Evolutionary conservation across 2,797 vertebrate genomes (phyloP).

Genomic region (Macrochelys suwanniensis): DNA sequence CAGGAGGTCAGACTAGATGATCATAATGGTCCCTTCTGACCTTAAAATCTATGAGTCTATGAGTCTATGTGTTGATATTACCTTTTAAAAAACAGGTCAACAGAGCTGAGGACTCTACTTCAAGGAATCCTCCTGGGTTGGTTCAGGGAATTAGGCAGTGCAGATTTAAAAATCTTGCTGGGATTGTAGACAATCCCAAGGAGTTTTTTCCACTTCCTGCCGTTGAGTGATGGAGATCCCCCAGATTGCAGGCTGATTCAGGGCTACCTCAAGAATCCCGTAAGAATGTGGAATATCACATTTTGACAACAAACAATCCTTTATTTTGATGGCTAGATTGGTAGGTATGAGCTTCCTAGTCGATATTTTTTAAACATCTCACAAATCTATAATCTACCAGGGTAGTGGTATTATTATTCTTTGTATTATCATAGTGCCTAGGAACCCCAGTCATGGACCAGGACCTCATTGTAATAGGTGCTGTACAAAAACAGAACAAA

Average conservation of each 20-base stretch:
- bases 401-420: no score
- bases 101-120: constrained; percentile 78
- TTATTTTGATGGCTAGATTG: background rate
- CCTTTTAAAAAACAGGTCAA: constrained; percentile 81
- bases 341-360: background rate
- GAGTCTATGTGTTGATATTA: constrained; percentile 71
- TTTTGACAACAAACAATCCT: background rate
- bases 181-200: constrained; percentile 42
- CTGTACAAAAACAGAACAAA: no score
- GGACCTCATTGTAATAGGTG: no score
- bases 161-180: constrained; percentile 60
- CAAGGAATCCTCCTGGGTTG: constrained; percentile 64
- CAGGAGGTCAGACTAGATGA: no score
- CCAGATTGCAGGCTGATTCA: background rate
- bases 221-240: constrained; percentile 23
- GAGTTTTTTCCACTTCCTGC: background rate
- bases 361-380: background rate
- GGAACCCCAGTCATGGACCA: no score
- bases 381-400: background rate
- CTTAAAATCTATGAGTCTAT: no score
- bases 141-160: constrained; percentile 51
- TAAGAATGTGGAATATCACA: background rate
- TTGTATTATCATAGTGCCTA: no score
- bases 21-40: no score
- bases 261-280: background rate